Evolutionary conservation across 2,113 vertebrate genomes (phyloP), one percentile per base, ranked within the genome.

Genomic region (Coturnix japonica): DNA sequence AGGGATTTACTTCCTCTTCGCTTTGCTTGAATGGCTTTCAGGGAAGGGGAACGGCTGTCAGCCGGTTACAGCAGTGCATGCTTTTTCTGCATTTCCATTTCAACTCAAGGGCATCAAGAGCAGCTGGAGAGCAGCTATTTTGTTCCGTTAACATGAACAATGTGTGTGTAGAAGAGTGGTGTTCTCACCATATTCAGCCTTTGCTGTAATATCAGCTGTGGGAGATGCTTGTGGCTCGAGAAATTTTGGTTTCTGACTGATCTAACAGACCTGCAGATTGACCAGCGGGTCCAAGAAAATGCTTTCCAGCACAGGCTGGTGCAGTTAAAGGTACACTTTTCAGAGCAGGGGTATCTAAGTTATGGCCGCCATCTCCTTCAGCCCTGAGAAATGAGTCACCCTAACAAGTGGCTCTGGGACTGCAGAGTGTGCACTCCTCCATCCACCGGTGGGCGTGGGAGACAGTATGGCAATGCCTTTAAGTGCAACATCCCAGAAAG

Each of bases 101-200:
- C 87, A 92, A 94, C 74, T 94, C 89, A 92, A 90, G 89, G 89
- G 43, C 74, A 90, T 90, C 5, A 0, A 90, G n/a, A 89, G 64
- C 89, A 91, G 86, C 79, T 94, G 91, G 81, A 89, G 84, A 96
- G n/a, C 51, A 85, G 84, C 39, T 96, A 82, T 87, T 95, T 93
- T 91, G 65, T 85, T 56, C 75, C 54, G 30, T 83, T 93, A 41
- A 95, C 92, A 94, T n/a, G 94, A 95, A 89, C 66, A 94, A 17
- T 11, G 11, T 59, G 54, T 81, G 70, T 85, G 78, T 82, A 81
- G 75, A 43, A 64, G 64, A 53, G 64, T 92, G 66, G 21, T 1
- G 8, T 75, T 93, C 46, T 82, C 64, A 77, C 67, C 7, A 0
- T 47, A 81, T 31, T 28, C 57, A 80, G 46, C 26, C 31, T 43